phyloP scores from a whole-genome alignment of 2,888 invertebrate species.

The Dynastes hyllus region DNA sequence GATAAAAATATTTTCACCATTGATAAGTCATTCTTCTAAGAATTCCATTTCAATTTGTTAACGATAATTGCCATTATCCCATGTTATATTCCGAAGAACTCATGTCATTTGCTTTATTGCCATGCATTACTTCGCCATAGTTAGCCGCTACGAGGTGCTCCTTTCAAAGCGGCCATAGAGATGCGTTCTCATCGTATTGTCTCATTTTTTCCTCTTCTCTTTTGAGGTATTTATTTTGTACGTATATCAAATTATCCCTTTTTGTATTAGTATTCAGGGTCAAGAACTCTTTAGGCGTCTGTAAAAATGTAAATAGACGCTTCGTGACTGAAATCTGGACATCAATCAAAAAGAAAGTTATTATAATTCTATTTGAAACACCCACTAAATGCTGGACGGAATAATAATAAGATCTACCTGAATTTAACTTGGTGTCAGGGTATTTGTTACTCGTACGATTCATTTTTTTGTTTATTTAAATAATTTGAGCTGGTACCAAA shows the following conservation, averaged over 20 bases:
- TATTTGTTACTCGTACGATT: not conserved
- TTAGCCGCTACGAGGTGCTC: slow-evolving; percentile 4
- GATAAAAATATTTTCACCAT: slow-evolving; percentile 45
- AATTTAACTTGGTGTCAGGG: slow-evolving; percentile 17
- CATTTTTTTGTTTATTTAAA: slow-evolving; percentile 8
- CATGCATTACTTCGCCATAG: slow-evolving; percentile 42
- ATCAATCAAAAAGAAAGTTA: slow-evolving; percentile 51
- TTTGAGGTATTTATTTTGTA: not conserved
- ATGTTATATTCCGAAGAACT: slow-evolving; percentile 39
- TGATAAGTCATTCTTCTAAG: slow-evolving; percentile 44
- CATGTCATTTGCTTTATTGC: slow-evolving; percentile 45
- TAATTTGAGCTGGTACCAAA: slow-evolving; percentile 1
- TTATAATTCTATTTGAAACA: slow-evolving; percentile 50
- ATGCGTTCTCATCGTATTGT: slow-evolving; percentile 12
- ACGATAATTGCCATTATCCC: slow-evolving; percentile 42
- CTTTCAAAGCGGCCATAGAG: not conserved
- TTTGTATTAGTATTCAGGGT: slow-evolving; percentile 31
- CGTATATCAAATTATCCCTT: slow-evolving; percentile 3
- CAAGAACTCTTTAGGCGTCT: slow-evolving; percentile 38
- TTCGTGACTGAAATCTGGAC: slow-evolving; percentile 50
- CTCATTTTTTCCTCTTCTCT: not conserved
- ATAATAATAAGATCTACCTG: slow-evolving; percentile 51
- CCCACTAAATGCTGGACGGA: slow-evolving; percentile 45
- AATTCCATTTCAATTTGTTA: slow-evolving; percentile 42
- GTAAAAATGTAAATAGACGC: slow-evolving; percentile 51